These are phyloP conservation scores for Platyrinchus mystaceus DNA, from an alignment of 2,797 vertebrate genomes.

Conservation along the genomic window DNA sequence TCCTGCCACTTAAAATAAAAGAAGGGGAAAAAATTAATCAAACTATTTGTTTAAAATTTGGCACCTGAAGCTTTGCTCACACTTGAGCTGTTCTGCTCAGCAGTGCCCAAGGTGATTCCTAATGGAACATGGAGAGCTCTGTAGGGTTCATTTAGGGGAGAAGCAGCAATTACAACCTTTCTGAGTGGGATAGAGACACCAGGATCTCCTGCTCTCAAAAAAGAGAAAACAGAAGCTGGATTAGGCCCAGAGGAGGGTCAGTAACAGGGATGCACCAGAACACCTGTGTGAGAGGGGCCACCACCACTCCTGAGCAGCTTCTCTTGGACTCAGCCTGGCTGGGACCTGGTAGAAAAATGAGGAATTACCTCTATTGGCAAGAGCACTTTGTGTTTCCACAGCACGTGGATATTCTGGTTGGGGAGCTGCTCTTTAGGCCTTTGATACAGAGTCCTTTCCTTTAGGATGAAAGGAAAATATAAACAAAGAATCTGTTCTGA, in stretches of 20 bases:
- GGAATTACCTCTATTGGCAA: neutral
- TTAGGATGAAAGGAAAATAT: slow-evolving; percentile 16
- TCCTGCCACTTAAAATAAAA: neutral
- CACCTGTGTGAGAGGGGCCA: neutral
- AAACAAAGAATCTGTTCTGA: slow-evolving; percentile 1
- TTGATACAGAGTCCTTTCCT: neutral
- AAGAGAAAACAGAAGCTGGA: neutral
- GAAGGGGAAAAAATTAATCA: neutral
- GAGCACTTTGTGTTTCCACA: neutral
- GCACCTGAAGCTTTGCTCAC: neutral
- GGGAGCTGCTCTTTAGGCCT: neutral
- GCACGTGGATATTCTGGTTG: neutral
- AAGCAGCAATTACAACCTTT: neutral
- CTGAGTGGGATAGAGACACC: accelerated
- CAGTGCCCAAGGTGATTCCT: neutral
- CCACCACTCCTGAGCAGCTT: neutral
- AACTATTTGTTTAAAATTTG: neutral
- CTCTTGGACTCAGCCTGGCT: neutral
- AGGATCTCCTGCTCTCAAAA: neutral
- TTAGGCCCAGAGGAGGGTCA: neutral
- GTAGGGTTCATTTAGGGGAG: neutral
- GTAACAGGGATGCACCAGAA: neutral
- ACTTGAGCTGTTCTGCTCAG: neutral
- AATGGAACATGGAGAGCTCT: neutral
- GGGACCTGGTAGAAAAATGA: neutral